A percentile compares a stretch with the other conserved stretches of the same genome.
Evolutionary conservation across 2,797 vertebrate genomes (phyloP).

Genomic region (Sphenodon punctatus): DNA sequence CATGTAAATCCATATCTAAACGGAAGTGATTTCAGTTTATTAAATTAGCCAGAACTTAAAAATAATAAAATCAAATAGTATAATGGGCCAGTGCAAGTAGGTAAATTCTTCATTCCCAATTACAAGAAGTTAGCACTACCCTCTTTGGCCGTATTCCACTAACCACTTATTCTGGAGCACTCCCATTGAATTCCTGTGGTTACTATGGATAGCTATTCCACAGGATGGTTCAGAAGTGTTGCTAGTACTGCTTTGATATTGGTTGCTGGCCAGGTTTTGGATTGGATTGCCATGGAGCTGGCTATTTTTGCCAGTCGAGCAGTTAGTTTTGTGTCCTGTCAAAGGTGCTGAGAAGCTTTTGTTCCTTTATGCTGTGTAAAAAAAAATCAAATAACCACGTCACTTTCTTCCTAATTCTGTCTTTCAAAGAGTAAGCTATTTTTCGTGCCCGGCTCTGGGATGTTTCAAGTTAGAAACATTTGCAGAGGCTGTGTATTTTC

Average conservation of each 20-base stretch:
- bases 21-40: no score
- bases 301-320: not conserved
- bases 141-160: no score
- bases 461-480: not conserved
- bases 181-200: slow-evolving; percentile 3
- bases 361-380: not conserved
- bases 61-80: no score
- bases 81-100: no score
- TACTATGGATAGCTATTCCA: not conserved
- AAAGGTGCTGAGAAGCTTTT: no score
- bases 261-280: not conserved
- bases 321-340: not conserved
- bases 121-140: not conserved
- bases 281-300: not conserved
- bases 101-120: no score
- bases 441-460: not conserved
- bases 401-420: not conserved
- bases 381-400: rapidly evolving
- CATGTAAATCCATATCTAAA: no score
- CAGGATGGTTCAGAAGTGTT: not conserved
- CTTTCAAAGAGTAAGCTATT: not conserved
- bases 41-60: no score
- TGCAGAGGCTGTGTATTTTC: not conserved
- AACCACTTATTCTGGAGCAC: no score
- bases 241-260: not conserved